Evolutionary conservation across 2,113 vertebrate species (phyloP).

Genomic region (Monarcha castaneiventris): DNA sequence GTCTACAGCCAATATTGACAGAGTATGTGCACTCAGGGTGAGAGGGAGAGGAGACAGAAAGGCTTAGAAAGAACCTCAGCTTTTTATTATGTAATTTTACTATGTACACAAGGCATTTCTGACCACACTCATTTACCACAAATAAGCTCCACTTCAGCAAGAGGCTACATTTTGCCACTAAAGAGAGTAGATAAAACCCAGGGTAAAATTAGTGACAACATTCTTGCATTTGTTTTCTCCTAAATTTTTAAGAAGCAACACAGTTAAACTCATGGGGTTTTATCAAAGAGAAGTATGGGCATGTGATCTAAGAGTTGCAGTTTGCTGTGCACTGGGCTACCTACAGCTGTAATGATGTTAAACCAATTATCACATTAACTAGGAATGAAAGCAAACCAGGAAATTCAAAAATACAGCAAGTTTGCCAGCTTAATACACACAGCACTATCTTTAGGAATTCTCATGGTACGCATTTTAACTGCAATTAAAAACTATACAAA

Average conservation of each 20-base stretch:
- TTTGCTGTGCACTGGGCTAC: neutral
- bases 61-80: neutral
- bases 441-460: neutral
- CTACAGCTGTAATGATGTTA: neutral
- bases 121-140: neutral
- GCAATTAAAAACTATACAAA: neutral
- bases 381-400: slow-evolving; percentile 15
- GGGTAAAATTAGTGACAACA: neutral
- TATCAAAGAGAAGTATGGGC: neutral
- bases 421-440: neutral
- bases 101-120: neutral
- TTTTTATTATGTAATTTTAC: neutral
- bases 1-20: slow-evolving; percentile 18
- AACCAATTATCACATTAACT: neutral
- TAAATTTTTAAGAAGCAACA: neutral
- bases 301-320: neutral
- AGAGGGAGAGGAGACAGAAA: neutral
- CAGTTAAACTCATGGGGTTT: neutral
- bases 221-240: neutral
- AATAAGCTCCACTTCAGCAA: neutral
- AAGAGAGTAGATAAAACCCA: neutral
- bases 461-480: neutral
- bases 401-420: neutral
- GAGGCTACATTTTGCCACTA: neutral
- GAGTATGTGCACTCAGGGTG: neutral